phyloP scores from a whole-genome alignment of 2,888 invertebrate genomes.

The Encarsia formosa region DNA sequence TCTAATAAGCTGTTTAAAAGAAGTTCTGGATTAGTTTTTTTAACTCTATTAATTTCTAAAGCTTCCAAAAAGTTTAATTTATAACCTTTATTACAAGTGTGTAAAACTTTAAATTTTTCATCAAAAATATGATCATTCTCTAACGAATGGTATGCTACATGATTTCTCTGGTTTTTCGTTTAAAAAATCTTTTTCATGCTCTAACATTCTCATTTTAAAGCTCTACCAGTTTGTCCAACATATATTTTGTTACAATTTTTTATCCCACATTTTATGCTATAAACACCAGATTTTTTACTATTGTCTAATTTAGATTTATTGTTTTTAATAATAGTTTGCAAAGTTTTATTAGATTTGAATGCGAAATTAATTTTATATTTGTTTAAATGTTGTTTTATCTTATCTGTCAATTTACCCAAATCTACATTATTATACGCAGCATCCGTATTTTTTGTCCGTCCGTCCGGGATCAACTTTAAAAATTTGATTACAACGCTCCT shows the following conservation, averaged over 20 bases:
- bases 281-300: not conserved
- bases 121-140: not conserved
- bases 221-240: not conserved
- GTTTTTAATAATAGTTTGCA: not conserved
- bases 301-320: not conserved
- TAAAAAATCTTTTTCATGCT: not conserved
- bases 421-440: too few species aligned
- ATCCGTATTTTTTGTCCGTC: too few species aligned
- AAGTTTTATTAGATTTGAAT: not conserved
- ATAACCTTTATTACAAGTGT: too few species aligned
- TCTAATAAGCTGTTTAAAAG: not conserved
- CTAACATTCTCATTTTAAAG: not conserved
- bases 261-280: not conserved
- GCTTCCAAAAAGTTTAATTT: not conserved
- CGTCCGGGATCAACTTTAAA: too few species aligned
- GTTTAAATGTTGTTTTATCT: not conserved
- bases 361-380: not conserved
- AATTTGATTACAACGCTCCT: too few species aligned
- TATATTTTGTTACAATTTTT: not conserved
- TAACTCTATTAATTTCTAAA: not conserved
- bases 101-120: too few species aligned
- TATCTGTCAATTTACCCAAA: not conserved
- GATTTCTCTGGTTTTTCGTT: not conserved
- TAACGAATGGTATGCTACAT: not conserved
- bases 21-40: not conserved